Evolutionary conservation across 2,113 vertebrate species (phyloP).

Genomic region (Amphiprion percula): DNA sequence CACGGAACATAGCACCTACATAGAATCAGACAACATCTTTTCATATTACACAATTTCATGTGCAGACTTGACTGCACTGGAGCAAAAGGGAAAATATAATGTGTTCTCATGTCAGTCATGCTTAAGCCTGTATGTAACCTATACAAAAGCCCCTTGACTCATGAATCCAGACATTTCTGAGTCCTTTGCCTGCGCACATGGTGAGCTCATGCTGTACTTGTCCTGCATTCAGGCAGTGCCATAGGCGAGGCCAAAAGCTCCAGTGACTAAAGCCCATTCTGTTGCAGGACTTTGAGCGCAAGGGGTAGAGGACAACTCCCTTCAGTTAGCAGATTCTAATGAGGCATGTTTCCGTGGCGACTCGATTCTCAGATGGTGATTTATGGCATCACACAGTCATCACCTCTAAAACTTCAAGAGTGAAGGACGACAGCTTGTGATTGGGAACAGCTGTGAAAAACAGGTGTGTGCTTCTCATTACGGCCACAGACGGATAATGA

Average conservation of each 20-base stretch:
- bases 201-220: slow-evolving; percentile 51
- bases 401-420: slow-evolving; percentile 61
- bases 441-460: slow-evolving; percentile 71
- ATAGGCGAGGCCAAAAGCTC: slow-evolving; percentile 16
- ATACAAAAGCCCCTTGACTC: slow-evolving; percentile 43
- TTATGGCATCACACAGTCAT: slow-evolving; percentile 67
- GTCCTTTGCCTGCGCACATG: slow-evolving; percentile 28
- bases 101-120: slow-evolving; percentile 11
- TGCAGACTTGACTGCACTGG: background rate
- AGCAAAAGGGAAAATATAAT: background rate
- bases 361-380: slow-evolving; percentile 58
- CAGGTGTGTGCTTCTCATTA: slow-evolving; percentile 80
- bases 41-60: background rate
- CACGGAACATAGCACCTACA: background rate
- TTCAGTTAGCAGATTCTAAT: slow-evolving; percentile 48
- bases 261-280: slow-evolving; percentile 46
- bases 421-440: slow-evolving; percentile 71
- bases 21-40: background rate
- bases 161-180: slow-evolving; percentile 14
- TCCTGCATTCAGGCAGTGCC: slow-evolving; percentile 16
- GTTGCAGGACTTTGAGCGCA: slow-evolving; percentile 9
- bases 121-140: slow-evolving; percentile 28
- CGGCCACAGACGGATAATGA: slow-evolving; percentile 53
- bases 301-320: slow-evolving; percentile 43
- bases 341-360: slow-evolving; percentile 63